A percentile compares a stretch with the other conserved stretches of the same genome.
Evolutionary conservation across 1,140 invertebrate species (phyloP).

Genomic region (Brevipalpus yothersi): DNA sequence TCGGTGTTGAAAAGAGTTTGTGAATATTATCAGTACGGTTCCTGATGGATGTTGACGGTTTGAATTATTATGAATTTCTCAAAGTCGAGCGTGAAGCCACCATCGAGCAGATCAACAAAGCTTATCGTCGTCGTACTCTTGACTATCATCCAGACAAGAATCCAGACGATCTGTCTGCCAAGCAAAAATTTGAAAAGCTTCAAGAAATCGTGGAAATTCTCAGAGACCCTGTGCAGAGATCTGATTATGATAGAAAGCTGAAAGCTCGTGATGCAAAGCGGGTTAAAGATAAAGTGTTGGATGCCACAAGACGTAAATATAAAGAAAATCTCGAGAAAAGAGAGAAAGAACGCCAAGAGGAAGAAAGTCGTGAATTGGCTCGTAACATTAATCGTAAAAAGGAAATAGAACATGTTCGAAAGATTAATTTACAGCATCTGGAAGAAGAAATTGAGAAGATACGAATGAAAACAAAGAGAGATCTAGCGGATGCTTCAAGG

Average conservation of each 20-base stretch:
- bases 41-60: background rate
- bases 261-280: constrained; percentile 55
- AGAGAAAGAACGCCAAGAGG: constrained; percentile 33
- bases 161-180: constrained; percentile 71
- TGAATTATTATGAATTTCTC: background rate
- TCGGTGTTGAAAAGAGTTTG: no score
- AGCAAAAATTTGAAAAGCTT: constrained; percentile 58
- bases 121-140: constrained; percentile 68
- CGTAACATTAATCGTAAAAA: constrained; percentile 23
- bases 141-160: constrained; percentile 87
- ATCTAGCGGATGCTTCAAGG: background rate
- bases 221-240: constrained; percentile 44
- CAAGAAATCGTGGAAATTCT: constrained; percentile 60
- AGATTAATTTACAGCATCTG: background rate
- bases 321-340: constrained; percentile 65
- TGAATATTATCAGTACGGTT: no score
- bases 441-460: background rate
- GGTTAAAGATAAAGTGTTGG: constrained; percentile 41
- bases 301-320: constrained; percentile 57
- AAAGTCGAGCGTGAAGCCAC: background rate
- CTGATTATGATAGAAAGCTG: constrained; percentile 62
- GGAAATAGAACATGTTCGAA: constrained; percentile 23
- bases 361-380: constrained; percentile 11
- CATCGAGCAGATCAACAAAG: constrained; percentile 46
- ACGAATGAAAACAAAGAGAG: background rate